Evolutionary conservation across 2,888 invertebrate species (phyloP), one percentile per base, ranked within the genome.

Genomic region (Andricus curvator): DNA sequence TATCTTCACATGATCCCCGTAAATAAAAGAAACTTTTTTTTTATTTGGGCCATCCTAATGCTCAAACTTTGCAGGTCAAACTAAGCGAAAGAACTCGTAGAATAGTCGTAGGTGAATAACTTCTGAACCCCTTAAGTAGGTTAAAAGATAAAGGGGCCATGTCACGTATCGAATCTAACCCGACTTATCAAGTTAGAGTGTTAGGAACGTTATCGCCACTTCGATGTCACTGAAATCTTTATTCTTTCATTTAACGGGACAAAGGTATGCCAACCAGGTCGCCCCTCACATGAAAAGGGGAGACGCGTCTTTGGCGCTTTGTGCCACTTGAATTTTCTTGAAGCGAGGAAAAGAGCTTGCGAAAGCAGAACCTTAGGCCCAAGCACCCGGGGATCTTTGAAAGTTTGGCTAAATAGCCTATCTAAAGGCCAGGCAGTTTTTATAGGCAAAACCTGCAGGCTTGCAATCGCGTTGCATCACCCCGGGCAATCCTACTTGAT

Each of bases 101-200:
- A 74, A 51, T 60, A 74, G 51, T 56, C 51, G 74, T 37, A 60
- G 74, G 56, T 74, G 74, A 33, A 74, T 37, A 74, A 60, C 51
- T 56, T 60, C 33, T 74, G 74, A 60, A 37, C 56, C 56, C 56
- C 56, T 74, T 62, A 81, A 78, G 65, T 81, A 78, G 81, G 82
- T 84, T 84, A 84, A 78, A 79, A 78, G 82, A 81, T 81, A 80
- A 80, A 67, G 80, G 80, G 77, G 77, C 70, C 25, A 79, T 44
- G 62, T 79, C 68, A 78, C 74, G 79, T n/a, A 68, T 60, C 64
- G 78, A 80, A 79, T 78, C 79, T 56, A 56, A 64, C 64, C 67
- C 79, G 62, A 79, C 79, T 83, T 83, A 83, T 83, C 77, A 79
- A 82, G 66, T 67, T 67, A 70, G 33, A 70, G 62, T 70, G 70